phyloP scores from a whole-genome alignment of 2,888 invertebrate species.

The Alcis repandata region DNA sequence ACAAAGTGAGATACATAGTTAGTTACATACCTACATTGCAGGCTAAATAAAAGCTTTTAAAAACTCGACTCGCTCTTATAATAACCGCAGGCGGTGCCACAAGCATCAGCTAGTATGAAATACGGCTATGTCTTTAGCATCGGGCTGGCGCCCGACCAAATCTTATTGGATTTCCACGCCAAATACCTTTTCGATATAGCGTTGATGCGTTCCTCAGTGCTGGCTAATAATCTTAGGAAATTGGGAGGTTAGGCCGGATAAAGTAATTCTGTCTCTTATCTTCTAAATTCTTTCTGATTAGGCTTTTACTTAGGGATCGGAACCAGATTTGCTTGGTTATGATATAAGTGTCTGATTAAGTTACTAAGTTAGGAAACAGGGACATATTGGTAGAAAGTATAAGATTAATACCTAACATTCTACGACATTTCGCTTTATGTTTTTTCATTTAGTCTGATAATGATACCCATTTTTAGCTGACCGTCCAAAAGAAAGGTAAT shows the following conservation, averaged over 20 bases:
- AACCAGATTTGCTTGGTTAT: slow-evolving; percentile 1
- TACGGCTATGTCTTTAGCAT: slow-evolving; percentile 21
- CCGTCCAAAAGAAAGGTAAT: no score
- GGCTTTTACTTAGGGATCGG: slow-evolving; percentile 8
- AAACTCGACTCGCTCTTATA: background rate
- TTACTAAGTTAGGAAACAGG: no score
- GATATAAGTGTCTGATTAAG: background rate
- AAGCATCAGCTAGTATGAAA: slow-evolving; percentile 20
- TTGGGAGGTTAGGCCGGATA: slow-evolving; percentile 25
- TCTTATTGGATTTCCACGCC: slow-evolving; percentile 35
- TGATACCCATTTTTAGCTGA: no score
- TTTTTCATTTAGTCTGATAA: background rate
- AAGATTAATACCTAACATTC: no score
- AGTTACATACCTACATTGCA: no score
- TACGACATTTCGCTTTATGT: background rate
- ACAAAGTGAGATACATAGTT: no score
- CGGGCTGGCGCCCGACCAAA: slow-evolving; percentile 33
- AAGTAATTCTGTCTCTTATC: slow-evolving; percentile 26
- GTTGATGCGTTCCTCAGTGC: slow-evolving; percentile 29
- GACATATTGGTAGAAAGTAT: no score
- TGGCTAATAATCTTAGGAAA: slow-evolving; percentile 31
- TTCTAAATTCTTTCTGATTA: slow-evolving; percentile 32
- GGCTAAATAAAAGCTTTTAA: background rate
- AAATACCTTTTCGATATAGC: slow-evolving; percentile 37
- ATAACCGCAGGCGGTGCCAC: slow-evolving; percentile 1